These are phyloP conservation scores for Cecidostiba fungosa DNA, from an alignment of 2,888 invertebrate species.

Conservation along the genomic window DNA sequence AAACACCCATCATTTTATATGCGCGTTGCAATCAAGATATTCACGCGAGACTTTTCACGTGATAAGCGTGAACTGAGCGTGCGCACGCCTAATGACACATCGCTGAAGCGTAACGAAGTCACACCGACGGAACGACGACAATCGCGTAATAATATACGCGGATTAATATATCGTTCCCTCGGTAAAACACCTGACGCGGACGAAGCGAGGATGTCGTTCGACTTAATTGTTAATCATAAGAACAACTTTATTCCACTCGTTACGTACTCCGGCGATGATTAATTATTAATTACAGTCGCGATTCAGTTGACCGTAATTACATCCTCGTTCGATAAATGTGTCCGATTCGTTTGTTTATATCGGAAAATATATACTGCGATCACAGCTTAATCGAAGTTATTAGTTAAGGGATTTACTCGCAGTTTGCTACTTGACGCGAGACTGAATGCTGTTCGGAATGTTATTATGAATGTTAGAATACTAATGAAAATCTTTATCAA, in stretches of 20 bases:
- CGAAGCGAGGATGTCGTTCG: not conserved
- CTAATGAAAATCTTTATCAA: not conserved
- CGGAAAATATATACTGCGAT: constrained; percentile 1
- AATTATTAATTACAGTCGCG: constrained; percentile 31
- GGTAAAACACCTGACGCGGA: not conserved
- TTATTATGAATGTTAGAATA: not conserved
- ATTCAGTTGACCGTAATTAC: constrained; percentile 38
- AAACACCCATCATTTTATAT: not conserved
- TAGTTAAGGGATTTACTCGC: not conserved
- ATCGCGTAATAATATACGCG: not conserved
- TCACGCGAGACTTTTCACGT: not conserved
- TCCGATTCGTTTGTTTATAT: constrained; percentile 54
- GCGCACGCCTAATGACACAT: not conserved
- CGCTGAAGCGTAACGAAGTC: constrained; percentile 10
- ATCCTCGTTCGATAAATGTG: constrained; percentile 30
- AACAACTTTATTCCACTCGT: not conserved
- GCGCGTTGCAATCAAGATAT: not conserved
- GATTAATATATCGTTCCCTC: not conserved
- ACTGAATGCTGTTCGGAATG: not conserved
- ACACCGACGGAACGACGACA: not conserved
- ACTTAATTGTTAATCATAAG: constrained; percentile 22
- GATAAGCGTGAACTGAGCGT: not conserved
- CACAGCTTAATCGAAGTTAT: not conserved
- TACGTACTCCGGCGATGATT: not conserved
- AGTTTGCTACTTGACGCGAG: not conserved